A percentile compares a stretch with the other conserved stretches of the same genome.
Evolutionary conservation across 2,888 invertebrate species (phyloP).

Genomic region (Stenolophus ochropezus): DNA sequence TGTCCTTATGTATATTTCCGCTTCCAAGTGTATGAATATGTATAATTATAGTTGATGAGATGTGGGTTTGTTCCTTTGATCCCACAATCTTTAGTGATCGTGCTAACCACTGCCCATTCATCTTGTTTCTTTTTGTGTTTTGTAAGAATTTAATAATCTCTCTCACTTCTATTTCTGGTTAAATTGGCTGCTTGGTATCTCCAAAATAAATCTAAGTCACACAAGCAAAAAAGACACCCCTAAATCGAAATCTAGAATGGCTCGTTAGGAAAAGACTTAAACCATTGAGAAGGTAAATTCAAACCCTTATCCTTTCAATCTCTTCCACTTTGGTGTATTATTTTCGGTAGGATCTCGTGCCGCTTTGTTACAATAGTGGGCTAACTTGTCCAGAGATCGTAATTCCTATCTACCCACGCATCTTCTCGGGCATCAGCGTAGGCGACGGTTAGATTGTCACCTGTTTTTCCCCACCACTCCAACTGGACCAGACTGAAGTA

Average conservation of each 20-base stretch:
- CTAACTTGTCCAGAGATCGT: constrained; percentile 6
- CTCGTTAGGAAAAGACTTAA: constrained; percentile 26
- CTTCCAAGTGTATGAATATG: no score
- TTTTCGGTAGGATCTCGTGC: not conserved
- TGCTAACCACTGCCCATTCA: not conserved
- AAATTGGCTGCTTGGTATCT: constrained; percentile 4
- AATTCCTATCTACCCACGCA: constrained; percentile 49
- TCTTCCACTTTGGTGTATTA: not conserved
- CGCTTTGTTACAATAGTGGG: not conserved
- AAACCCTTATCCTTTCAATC: not conserved
- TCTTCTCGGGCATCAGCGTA: constrained; percentile 48
- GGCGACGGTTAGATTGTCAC: constrained; percentile 53
- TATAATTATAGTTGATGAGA: no score
- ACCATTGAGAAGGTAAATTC: constrained; percentile 17
- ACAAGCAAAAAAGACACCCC: constrained; percentile 30
- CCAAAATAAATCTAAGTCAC: constrained; percentile 26
- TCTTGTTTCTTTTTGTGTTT: not conserved
- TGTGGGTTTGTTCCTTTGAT: no score
- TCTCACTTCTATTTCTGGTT: not conserved
- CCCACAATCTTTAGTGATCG: no score
- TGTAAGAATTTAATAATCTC: not conserved
- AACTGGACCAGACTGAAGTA: constrained; percentile 12
- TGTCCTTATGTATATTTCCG: no score
- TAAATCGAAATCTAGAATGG: constrained; percentile 25
- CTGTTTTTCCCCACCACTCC: constrained; percentile 23